Evolutionary conservation across 2,797 vertebrate genomes (phyloP), one percentile per base, ranked within the genome.

Genomic region (Spinibarbus caldwelli): DNA sequence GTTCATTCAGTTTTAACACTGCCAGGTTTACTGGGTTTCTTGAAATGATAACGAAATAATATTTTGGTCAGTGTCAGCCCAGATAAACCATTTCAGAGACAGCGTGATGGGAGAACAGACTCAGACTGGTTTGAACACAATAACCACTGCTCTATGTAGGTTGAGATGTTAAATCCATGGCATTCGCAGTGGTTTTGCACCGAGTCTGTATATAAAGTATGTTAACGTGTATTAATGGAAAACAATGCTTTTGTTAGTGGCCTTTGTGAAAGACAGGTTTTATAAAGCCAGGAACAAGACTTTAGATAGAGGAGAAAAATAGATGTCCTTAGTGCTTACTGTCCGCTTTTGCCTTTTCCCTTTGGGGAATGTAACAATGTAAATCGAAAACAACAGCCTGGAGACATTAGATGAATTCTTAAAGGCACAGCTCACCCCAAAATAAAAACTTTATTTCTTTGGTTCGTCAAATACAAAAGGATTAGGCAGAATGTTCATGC

Each of bases 1-100:
- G 98, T 96, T 99, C 98, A 96, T 99, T 99, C 97, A 99, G 98
- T 98, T 99, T 99, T 97, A 99, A 98, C 96, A 99, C 98, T 97
- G 98, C 98, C 98, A 99, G 97, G 97, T 99, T 99, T 96, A 99
- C 98, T 97, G 97, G 97, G 96, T 99, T 99, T 98, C 98, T 99
- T 99, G 97, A 97, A 91, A 94, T 91, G 90, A 98, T 96, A 96
- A 96, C 97, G 96, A 97, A 95, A 99, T n/a, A n/a, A n/a, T 95
- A 96, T 93, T 83, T 83, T 95, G 92, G 92, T 96, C 89, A 96
- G 97, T 97, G 96, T 95, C 91, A 91, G 91, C 93, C 96, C 96
- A 95, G 94, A 94, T 94, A 97, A 95, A 97, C 94, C 96, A 96
- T 83, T 85, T 49, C 76, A 85, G 43, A 87, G 57, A 85, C 86